Evolutionary conservation across 2,113 vertebrate genomes (phyloP).

Genomic region (Alethe castanea): DNA sequence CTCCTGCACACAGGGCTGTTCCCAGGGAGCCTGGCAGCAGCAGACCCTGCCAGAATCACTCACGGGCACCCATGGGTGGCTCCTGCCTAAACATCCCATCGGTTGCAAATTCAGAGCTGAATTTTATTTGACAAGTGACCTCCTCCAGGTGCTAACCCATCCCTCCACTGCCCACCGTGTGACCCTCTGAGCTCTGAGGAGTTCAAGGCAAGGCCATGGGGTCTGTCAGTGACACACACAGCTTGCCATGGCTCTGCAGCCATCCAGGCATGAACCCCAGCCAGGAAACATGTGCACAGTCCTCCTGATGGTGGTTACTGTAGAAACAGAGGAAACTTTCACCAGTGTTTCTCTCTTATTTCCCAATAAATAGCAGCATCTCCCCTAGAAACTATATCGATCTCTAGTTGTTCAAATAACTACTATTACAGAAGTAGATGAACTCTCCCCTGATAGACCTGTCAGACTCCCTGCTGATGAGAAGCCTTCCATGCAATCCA

Average conservation of each 20-base stretch:
- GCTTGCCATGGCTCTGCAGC: not conserved
- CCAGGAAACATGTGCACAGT: not conserved
- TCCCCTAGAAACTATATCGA: constrained; percentile 54
- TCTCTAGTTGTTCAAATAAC: constrained; percentile 60
- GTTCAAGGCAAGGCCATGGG: fast-evolving
- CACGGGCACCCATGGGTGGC: not conserved
- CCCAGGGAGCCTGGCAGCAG: not conserved
- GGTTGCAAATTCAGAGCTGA: not conserved
- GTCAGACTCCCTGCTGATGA: constrained; percentile 59
- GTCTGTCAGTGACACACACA: fast-evolving
- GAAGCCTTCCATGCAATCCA: constrained; percentile 40
- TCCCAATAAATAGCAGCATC: constrained; percentile 58
- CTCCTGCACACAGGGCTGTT: not conserved
- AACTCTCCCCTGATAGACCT: constrained; percentile 60
- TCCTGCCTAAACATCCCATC: not conserved
- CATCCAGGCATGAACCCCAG: not conserved
- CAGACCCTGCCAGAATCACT: not conserved
- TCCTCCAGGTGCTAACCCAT: not conserved
- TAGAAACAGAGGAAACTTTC: constrained; percentile 49
- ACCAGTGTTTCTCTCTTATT: constrained; percentile 36
- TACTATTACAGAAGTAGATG: constrained; percentile 57
- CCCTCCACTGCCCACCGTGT: not conserved
- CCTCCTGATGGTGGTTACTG: constrained; percentile 13
- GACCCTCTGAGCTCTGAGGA: not conserved
- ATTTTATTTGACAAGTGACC: not conserved